These are phyloP conservation scores for Drepana arcuata DNA, from an alignment of 1,140 invertebrate genomes.

Conservation along the genomic window DNA sequence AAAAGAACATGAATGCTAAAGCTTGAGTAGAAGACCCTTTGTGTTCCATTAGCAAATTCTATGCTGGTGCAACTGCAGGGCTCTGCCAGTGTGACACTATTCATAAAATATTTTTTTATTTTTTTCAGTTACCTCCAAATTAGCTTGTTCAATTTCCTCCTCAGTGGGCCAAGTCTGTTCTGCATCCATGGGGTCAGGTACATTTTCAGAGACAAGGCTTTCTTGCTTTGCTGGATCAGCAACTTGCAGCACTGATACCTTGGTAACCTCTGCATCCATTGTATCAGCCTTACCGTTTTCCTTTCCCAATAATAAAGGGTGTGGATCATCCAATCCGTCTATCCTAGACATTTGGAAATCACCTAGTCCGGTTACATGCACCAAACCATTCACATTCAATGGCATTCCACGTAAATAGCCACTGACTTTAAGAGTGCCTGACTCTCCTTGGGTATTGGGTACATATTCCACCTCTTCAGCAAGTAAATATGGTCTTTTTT, in stretches of 20 bases:
- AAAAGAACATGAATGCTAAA: too few species aligned
- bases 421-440: constrained; percentile 85
- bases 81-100: too few species aligned
- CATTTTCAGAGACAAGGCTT: constrained; percentile 84
- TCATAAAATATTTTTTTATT: too few species aligned
- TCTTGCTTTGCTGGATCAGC: constrained; percentile 83
- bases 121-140: constrained; percentile 72
- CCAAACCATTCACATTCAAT: constrained; percentile 88
- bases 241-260: constrained; percentile 73
- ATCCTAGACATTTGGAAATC: constrained; percentile 93
- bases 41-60: too few species aligned
- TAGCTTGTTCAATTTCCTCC: constrained; percentile 86
- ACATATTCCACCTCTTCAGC: constrained; percentile 85
- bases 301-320: constrained; percentile 75
- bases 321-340: constrained; percentile 81
- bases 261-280: constrained; percentile 49
- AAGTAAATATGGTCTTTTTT: constrained; percentile 85
- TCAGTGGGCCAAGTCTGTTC: constrained; percentile 98
- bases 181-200: constrained; percentile 91
- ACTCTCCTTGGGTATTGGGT: constrained; percentile 67
- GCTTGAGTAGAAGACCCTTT: too few species aligned
- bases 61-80: too few species aligned
- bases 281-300: constrained; percentile 40
- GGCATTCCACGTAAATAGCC: constrained; percentile 88
- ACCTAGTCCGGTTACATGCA: constrained; percentile 93